A percentile compares a stretch with the other conserved stretches of the same genome.
These are phyloP conservation scores for Halichoeres trimaculatus DNA, from an alignment of 2,113 vertebrate genomes.

Conservation along the genomic window DNA sequence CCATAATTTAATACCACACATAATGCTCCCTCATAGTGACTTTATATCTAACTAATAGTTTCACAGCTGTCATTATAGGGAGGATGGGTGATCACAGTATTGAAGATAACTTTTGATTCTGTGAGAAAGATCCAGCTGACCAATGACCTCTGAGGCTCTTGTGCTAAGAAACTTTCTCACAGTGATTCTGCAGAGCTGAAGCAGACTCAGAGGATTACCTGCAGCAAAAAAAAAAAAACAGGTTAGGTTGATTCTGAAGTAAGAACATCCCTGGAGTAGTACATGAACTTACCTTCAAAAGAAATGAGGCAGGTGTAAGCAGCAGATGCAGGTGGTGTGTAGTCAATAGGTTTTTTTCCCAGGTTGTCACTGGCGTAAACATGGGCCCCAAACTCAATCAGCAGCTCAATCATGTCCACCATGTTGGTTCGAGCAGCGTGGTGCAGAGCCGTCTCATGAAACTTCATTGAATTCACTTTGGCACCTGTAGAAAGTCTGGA, in stretches of 20 bases:
- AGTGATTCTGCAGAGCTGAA: constrained; percentile 89
- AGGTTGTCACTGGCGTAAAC: constrained; percentile 87
- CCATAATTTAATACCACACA: neutral
- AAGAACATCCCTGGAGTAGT: neutral
- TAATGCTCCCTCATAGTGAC: no score
- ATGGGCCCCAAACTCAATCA: constrained; percentile 90
- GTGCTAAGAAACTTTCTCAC: constrained; percentile 82
- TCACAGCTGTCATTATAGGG: neutral
- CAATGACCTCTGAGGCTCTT: constrained; percentile 79
- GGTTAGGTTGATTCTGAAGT: neutral
- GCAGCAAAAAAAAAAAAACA: neutral
- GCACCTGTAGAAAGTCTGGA: constrained; percentile 81
- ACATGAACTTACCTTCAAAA: constrained; percentile 85
- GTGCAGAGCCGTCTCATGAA: constrained; percentile 92
- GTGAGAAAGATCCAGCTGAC: constrained; percentile 83
- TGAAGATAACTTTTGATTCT: constrained; percentile 86
- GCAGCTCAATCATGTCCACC: constrained; percentile 86
- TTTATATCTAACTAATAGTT: neutral
- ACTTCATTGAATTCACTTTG: constrained; percentile 89
- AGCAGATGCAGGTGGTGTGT: constrained; percentile 82
- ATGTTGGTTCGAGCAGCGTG: constrained; percentile 87
- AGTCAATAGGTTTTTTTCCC: constrained; percentile 86
- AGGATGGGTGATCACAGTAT: constrained; percentile 63
- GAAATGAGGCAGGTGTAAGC: constrained; percentile 81
- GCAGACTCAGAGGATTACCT: constrained; percentile 89